Percentiles rank a stretch among this genome's conserved stretches.
Conservation (phyloP, 1,140 invertebrate species). For the Sycobia sp. region DNA sequence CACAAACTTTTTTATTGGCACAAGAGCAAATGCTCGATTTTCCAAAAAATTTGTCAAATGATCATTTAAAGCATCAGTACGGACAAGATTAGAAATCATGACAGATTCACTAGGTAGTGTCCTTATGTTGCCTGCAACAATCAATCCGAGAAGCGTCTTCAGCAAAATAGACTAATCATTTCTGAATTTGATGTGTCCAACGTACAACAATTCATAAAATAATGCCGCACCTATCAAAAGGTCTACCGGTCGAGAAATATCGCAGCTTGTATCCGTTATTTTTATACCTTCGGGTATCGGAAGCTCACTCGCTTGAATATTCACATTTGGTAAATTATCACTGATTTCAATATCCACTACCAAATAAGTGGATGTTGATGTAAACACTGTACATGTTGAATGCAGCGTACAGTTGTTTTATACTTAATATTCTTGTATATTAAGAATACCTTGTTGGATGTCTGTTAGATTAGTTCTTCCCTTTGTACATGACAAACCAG, state of each 20-base stretch:
- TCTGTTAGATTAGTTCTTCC: background rate
- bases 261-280: conserved; percentile 15
- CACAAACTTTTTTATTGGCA: no score
- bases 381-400: background rate
- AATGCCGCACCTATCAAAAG: conserved; percentile 16
- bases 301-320: background rate
- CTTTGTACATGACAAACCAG: background rate
- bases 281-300: conserved; percentile 9
- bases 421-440: conserved; percentile 15
- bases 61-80: background rate
- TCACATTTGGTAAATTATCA: background rate
- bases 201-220: no score
- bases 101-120: background rate
- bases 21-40: background rate
- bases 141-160: conserved; percentile 10
- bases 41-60: background rate
- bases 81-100: background rate
- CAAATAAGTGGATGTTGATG: background rate
- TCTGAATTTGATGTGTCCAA: conserved; percentile 19
- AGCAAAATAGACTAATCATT: conserved; percentile 4
- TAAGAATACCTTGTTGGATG: background rate
- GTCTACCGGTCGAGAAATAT: background rate
- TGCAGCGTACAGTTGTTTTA: background rate
- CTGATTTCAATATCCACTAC: conserved; percentile 7
- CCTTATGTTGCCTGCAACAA: background rate